Base-by-base conservation (phyloP, 2,888 invertebrate species). In the Maniola hyperantus region DNA sequence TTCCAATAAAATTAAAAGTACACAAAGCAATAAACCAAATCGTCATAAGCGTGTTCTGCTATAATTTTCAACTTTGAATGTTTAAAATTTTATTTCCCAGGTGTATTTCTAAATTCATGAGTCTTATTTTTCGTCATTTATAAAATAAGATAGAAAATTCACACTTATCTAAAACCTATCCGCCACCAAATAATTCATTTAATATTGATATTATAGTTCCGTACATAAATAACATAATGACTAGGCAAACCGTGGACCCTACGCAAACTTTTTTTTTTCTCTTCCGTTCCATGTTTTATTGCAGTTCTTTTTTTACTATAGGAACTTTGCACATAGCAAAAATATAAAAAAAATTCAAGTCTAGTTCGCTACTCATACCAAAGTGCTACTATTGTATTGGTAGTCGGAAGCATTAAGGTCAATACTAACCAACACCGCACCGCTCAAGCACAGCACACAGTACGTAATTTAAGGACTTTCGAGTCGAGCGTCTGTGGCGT, bases 261-360 rank as follows among this genome's bases (percentile, higher is more conserved):
- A 85, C 82, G 84, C 78, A 82, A 83, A 80, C 82, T 79, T 76
- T 73, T 71, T 71, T 72, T 65, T 65, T 69, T 76, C 69, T 74
- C 69, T 74, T 73, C 73, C 73, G 72, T 73, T 75, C 72, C 74
- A 71, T 79, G 76, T 71, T 73, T 42, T 76, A 53, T 75, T 78
- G 66, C 70, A 71, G 74, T 78, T 78, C 77, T 79, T 74, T 77
- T 78, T 82, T 62, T 33, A 78, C 84, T 88, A 89, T 90, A 92
- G 91, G 91, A 92, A 92, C 91, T 91, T 86, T 84, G 82, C 81
- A 86, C 84, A 88, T 87, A 89, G 89, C 88, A 84, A 86, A 85
- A 83, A 83, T 84, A 83, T 82, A 73, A 75, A 76, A 79, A 75
- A 72, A 70, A 75, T 68, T 71, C 69, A 36, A 48, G 39, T 50